Evolutionary conservation across 2,113 vertebrate species (phyloP).

Genomic region (Sialia sialis): DNA sequence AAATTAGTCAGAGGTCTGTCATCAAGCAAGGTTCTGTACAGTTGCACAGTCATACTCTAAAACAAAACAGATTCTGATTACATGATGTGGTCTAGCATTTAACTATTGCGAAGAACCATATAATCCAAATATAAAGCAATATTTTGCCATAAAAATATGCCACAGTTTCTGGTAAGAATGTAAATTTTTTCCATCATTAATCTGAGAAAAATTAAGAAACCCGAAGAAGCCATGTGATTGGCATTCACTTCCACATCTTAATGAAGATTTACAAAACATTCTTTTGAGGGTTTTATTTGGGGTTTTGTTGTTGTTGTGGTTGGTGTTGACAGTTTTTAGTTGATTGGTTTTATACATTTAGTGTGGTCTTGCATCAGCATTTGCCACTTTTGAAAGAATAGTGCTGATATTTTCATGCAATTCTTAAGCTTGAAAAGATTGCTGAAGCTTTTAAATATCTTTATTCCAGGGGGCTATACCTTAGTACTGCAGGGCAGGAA

Average conservation of each 20-base stretch:
- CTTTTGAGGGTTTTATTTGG: not conserved
- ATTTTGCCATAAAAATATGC: not conserved
- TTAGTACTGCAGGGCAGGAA: not conserved
- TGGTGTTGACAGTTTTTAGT: not conserved
- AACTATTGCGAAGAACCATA: not conserved
- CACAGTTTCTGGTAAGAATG: not conserved
- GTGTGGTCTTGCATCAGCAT: not conserved
- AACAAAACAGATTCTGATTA: not conserved
- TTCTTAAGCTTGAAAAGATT: not conserved
- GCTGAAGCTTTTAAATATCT: not conserved
- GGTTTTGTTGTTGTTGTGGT: not conserved
- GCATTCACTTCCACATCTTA: not conserved
- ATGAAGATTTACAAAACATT: not conserved
- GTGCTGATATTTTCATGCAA: not conserved
- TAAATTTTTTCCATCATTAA: not conserved
- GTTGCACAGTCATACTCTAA: not conserved
- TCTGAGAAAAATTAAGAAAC: not conserved
- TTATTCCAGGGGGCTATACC: not conserved
- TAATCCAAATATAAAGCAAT: not conserved
- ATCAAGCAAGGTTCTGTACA: not conserved
- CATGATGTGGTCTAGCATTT: not conserved
- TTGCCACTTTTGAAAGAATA: not conserved
- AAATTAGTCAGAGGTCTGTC: not conserved
- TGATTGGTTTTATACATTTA: not conserved
- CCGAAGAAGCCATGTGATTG: not conserved